Conservation (phyloP, 2,888 invertebrate genomes). For the Monochamus alternatus region DNA sequence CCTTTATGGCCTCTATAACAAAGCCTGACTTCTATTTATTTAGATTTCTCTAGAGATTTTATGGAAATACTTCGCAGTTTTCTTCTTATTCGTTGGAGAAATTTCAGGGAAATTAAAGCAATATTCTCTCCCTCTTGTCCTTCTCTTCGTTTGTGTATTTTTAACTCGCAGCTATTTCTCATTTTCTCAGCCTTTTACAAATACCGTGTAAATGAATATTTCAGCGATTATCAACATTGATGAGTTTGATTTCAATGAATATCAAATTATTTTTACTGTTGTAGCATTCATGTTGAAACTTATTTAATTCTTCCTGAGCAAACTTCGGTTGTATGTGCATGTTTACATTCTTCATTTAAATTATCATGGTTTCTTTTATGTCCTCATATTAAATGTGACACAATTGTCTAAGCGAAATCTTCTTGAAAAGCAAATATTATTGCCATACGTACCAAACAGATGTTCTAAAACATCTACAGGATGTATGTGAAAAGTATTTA, state of each 20-base stretch:
- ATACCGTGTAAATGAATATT: constrained; percentile 38
- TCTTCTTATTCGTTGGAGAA: constrained; percentile 60
- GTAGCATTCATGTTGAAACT: neutral
- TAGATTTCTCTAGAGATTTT: constrained; percentile 69
- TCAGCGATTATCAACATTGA: constrained; percentile 35
- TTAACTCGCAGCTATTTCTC: constrained; percentile 39
- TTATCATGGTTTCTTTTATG: too few species aligned
- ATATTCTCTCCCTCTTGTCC: constrained; percentile 49
- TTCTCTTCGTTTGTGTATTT: constrained; percentile 48
- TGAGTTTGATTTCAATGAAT: constrained; percentile 33
- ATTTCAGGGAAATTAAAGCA: constrained; percentile 58
- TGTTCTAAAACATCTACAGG: too few species aligned
- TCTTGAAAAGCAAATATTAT: too few species aligned
- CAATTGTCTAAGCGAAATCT: too few species aligned
- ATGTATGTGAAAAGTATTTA: too few species aligned
- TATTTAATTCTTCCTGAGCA: neutral
- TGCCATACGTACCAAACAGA: too few species aligned
- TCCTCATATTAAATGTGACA: too few species aligned
- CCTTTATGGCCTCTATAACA: constrained; percentile 62
- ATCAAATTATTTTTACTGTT: constrained; percentile 17
- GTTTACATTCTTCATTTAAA: too few species aligned
- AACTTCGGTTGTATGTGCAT: neutral
- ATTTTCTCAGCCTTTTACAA: constrained; percentile 39
- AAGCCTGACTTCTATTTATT: constrained; percentile 67
- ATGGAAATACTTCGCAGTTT: constrained; percentile 69